These are phyloP conservation scores for Buathra laborator DNA, from an alignment of 2,888 invertebrate species.

Conservation along the genomic window DNA sequence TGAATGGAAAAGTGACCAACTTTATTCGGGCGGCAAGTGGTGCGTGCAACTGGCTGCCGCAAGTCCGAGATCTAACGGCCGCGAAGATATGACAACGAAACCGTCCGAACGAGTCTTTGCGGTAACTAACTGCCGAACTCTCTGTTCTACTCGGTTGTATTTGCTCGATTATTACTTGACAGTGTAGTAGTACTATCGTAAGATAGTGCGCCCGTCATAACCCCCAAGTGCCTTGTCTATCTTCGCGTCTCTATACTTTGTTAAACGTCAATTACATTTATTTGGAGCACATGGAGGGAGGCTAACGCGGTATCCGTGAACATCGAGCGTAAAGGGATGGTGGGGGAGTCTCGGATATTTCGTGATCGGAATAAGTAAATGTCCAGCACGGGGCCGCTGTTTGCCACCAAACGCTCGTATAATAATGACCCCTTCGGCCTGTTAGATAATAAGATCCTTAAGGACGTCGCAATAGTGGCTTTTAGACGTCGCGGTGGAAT, in stretches of 20 bases:
- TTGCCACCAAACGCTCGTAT: slow-evolving; percentile 16
- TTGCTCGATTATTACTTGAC: too few relatives aligned
- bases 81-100: neutral
- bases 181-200: neutral
- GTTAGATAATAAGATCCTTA: slow-evolving; percentile 74
- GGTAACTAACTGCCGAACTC: too few relatives aligned
- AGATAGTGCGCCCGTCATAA: neutral
- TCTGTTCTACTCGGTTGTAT: too few relatives aligned
- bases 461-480: slow-evolving; percentile 42
- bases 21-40: neutral
- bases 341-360: neutral
- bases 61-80: slow-evolving; percentile 13
- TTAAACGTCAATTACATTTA: slow-evolving; percentile 26
- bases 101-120: neutral
- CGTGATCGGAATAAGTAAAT: slow-evolving; percentile 59
- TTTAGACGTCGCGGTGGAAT: neutral
- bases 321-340: neutral
- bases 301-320: neutral
- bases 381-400: slow-evolving; percentile 6
- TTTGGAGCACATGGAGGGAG: neutral
- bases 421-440: slow-evolving; percentile 16
- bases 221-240: neutral
- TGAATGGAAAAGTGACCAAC: slow-evolving; percentile 64
- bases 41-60: slow-evolving; percentile 8
- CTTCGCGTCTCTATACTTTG: slow-evolving; percentile 13